phyloP scores from a whole-genome alignment of 2,797 vertebrate genomes.

The Chelonia mydas region DNA sequence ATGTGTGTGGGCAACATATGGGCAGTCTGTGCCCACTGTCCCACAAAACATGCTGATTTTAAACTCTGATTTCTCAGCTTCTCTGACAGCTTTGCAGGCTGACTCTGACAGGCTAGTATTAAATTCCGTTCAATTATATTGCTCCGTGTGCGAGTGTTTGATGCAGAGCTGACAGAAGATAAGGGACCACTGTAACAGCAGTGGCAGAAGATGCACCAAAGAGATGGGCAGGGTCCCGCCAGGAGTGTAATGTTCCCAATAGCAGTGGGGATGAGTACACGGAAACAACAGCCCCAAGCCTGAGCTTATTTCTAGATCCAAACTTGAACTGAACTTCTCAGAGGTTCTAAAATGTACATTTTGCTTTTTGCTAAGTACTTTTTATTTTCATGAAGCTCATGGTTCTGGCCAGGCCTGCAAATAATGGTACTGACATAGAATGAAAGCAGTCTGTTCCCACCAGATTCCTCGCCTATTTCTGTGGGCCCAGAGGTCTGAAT shows the following conservation, averaged over 20 bases:
- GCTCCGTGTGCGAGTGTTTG: background rate
- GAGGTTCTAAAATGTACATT: background rate
- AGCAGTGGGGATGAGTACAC: background rate
- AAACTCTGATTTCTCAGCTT: conserved; percentile 69
- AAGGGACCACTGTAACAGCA: fast-evolving
- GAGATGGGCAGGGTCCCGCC: fast-evolving
- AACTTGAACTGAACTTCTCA: background rate
- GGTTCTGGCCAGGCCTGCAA: conserved; percentile 1
- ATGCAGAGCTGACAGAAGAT: background rate
- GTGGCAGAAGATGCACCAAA: background rate
- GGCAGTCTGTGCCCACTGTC: conserved; percentile 70
- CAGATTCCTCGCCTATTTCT: conserved; percentile 10
- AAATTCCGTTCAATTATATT: background rate
- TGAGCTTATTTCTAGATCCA: background rate
- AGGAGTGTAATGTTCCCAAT: fast-evolving
- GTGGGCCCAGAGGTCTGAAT: background rate
- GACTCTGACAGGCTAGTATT: conserved; percentile 33
- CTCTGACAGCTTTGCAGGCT: conserved; percentile 62
- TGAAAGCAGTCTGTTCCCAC: background rate
- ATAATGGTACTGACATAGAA: conserved; percentile 48
- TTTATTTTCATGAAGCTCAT: conserved; percentile 41
- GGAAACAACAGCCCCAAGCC: fast-evolving
- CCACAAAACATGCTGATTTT: conserved; percentile 71
- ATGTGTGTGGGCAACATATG: conserved; percentile 74
- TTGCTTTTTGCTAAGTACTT: conserved; percentile 25